Evolutionary conservation across 2,113 vertebrate genomes (phyloP), one percentile per base, ranked within the genome.

Genomic region (Varanus komodoensis): DNA sequence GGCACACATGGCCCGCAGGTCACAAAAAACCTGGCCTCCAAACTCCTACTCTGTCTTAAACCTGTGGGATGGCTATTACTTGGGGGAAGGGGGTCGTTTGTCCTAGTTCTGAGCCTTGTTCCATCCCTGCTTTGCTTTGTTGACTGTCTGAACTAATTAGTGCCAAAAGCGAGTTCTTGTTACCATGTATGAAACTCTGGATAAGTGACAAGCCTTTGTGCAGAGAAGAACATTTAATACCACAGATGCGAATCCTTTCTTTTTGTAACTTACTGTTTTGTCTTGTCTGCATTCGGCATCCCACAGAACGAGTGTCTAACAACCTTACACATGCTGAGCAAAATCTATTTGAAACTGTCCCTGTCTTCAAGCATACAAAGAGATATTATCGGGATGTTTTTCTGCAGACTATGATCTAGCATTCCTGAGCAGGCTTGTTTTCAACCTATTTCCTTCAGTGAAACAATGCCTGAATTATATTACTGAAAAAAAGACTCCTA

Each of bases 381-480:
- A 82, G 32, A 6, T 32, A 90, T 8, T 0, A 61, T 52, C 54
- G 79, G 89, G 79, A 19, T 64, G 90, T 93, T 87, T 57, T 64
- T 64, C 79, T 8, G 3, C 61, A 88, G 64, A 57, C 61, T 88
- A 79, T 80, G 67, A 92, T 89, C 89, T 92, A 84, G 4, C 61
- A 50, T 92, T 95, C 48, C 64, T 84, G 89, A 67, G 19, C 27
- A n/a, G 90, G 93, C 3, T 29, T 79, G 48, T 94, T 93, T 93
- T 54, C 89, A 89, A 77, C 61, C 78, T 94, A 4, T 75, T 91
- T 75, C 74, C 83, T 94, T 95, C 80, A 92, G 84, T 89, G 88
- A 91, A 82, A 91, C 89, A 81, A 90, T 89, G 89, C 86, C 86
- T 93, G 87, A 94, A 92, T 89, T 92, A 91, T 50, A 93, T 75